phyloP scores from a whole-genome alignment of 37 sponge, comb jelly and placozoan species.

The Cliona cf. orientalis region DNA sequence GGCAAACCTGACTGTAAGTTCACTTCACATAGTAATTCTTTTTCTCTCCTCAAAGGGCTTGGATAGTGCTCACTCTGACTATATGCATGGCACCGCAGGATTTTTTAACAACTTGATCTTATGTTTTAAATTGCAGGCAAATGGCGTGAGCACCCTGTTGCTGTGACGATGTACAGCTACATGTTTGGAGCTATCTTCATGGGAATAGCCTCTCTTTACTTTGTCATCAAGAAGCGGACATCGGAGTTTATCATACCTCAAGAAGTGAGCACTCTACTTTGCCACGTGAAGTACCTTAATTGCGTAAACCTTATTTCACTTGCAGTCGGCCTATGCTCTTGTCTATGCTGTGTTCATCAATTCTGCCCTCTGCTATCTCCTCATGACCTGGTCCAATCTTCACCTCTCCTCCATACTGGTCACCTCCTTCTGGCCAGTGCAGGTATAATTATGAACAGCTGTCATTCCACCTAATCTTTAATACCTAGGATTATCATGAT shows the following conservation, averaged over 20 bases:
- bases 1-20: constrained; percentile 28
- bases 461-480: background rate
- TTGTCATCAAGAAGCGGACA: background rate
- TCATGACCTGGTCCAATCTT: constrained; percentile 82
- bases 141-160: constrained; percentile 71
- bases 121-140: constrained; percentile 5
- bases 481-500: too few species aligned
- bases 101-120: background rate
- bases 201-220: constrained; percentile 67
- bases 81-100: background rate
- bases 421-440: constrained; percentile 92
- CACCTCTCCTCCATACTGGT: constrained; percentile 72
- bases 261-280: too few species aligned
- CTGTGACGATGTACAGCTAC: constrained; percentile 75
- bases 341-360: constrained; percentile 84
- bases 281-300: too few species aligned
- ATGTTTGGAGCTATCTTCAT: constrained; percentile 82
- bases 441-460: constrained; percentile 43
- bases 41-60: background rate
- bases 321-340: constrained; percentile 70
- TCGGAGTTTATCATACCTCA: constrained; percentile 42
- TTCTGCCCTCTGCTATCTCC: constrained; percentile 84
- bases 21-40: background rate
- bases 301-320: too few species aligned
- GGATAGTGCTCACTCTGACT: background rate